phyloP scores from a whole-genome alignment of 2,113 vertebrate species.

The Lophius piscatorius region DNA sequence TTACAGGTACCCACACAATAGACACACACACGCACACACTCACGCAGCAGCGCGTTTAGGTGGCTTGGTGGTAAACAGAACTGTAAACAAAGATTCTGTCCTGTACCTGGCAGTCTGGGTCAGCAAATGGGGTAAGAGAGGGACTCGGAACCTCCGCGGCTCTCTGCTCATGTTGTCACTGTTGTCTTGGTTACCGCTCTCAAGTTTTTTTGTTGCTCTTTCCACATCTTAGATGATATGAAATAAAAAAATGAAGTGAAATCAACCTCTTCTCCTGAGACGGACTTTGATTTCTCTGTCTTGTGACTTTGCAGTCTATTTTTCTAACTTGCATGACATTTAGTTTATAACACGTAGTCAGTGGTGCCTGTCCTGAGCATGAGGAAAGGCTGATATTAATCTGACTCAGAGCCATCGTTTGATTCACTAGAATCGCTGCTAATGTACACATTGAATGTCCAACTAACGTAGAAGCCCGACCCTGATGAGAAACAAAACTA shows the following conservation, averaged over 20 bases:
- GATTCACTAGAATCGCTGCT: constrained; percentile 75
- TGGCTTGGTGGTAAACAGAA: no score
- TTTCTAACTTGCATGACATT: constrained; percentile 74
- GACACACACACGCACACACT: constrained; percentile 43
- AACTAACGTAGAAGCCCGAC: constrained; percentile 61
- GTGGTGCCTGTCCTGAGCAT: constrained; percentile 72
- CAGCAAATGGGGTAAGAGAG: constrained; percentile 44
- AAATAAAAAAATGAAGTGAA: constrained; percentile 84
- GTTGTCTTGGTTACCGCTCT: constrained; percentile 83
- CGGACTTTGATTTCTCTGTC: constrained; percentile 76
- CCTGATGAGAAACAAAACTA: constrained; percentile 34
- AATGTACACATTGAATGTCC: constrained; percentile 78
- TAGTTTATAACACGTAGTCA: constrained; percentile 50
- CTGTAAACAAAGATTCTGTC: constrained; percentile 47
- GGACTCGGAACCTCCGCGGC: constrained; percentile 59
- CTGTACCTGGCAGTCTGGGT: constrained; percentile 59
- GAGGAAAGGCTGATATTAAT: constrained; percentile 62
- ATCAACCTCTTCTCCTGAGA: constrained; percentile 78
- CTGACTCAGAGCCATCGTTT: constrained; percentile 69
- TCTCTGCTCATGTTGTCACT: constrained; percentile 77
- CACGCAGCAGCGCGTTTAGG: constrained; percentile 8
- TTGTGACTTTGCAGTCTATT: constrained; percentile 71
- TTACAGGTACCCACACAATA: constrained; percentile 20
- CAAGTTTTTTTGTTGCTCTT: constrained; percentile 80
- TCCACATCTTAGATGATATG: constrained; percentile 82